phyloP scores from a whole-genome alignment of 2,888 invertebrate genomes.

The Volucella inanis region DNA sequence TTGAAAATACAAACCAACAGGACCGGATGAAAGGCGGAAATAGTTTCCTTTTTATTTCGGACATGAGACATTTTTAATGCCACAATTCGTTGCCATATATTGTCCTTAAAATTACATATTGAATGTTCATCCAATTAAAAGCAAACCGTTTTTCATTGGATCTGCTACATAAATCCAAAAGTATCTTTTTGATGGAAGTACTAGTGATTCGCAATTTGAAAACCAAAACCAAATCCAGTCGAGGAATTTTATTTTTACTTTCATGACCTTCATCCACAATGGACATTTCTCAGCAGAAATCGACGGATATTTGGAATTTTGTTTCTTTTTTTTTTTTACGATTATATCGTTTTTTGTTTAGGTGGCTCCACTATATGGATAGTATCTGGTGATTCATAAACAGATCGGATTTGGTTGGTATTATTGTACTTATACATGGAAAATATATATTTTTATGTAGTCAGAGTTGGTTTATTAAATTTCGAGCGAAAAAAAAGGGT shows the following conservation, averaged over 20 bases:
- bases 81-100: not conserved
- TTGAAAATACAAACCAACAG: not conserved
- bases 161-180: not conserved
- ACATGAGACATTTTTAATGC: not conserved
- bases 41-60: conserved; percentile 4
- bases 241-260: not conserved
- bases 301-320: not conserved
- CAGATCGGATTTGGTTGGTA: no score
- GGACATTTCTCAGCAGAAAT: not conserved
- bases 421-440: no score
- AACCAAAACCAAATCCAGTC: not conserved
- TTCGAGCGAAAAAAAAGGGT: no score
- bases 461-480: no score
- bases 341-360: no score
- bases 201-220: not conserved
- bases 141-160: conserved; percentile 5
- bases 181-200: conserved; percentile 12
- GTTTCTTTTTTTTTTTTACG: not conserved
- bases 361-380: no score
- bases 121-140: conserved; percentile 7
- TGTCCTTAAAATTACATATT: not conserved
- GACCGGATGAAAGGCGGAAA: not conserved
- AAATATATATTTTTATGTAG: no score
- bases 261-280: not conserved
- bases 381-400: no score